Evolutionary conservation across 2,888 invertebrate genomes (phyloP).

Genomic region (Diploptera punctata): DNA sequence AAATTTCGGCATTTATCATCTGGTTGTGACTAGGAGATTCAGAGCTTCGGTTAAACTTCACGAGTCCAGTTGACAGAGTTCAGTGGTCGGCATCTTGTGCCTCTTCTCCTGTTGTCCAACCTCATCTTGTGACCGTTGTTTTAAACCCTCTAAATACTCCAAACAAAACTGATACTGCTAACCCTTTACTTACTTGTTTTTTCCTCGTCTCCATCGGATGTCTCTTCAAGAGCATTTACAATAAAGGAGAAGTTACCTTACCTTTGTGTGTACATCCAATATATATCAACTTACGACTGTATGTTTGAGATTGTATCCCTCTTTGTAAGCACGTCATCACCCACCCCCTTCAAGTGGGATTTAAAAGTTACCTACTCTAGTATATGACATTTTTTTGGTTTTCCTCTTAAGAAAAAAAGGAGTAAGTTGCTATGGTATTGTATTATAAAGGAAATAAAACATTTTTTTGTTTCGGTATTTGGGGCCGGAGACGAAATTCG

Average conservation of each 20-base stretch:
- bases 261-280: slow-evolving; percentile 19
- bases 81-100: not conserved
- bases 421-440: no score
- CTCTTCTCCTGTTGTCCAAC: not conserved
- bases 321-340: not conserved
- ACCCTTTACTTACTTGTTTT: not conserved
- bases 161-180: slow-evolving; percentile 19
- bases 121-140: slow-evolving; percentile 6
- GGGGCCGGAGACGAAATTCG: no score
- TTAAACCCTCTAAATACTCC: slow-evolving; percentile 14
- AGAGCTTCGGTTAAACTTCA: no score
- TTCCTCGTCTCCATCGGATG: not conserved
- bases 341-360: not conserved
- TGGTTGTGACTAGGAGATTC: no score
- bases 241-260: slow-evolving; percentile 15
- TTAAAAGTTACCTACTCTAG: slow-evolving; percentile 7
- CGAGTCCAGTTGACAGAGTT: not conserved
- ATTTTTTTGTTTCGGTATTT: no score
- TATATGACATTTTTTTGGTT: not conserved
- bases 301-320: slow-evolving; percentile 18
- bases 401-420: no score
- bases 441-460: no score
- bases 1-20: no score
- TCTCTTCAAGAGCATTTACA: slow-evolving; percentile 20
- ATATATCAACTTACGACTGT: slow-evolving; percentile 21